Evolutionary conservation across 1,140 invertebrate species (phyloP), one percentile per base, ranked within the genome.

Genomic region (Leptopilina clavipes): DNA sequence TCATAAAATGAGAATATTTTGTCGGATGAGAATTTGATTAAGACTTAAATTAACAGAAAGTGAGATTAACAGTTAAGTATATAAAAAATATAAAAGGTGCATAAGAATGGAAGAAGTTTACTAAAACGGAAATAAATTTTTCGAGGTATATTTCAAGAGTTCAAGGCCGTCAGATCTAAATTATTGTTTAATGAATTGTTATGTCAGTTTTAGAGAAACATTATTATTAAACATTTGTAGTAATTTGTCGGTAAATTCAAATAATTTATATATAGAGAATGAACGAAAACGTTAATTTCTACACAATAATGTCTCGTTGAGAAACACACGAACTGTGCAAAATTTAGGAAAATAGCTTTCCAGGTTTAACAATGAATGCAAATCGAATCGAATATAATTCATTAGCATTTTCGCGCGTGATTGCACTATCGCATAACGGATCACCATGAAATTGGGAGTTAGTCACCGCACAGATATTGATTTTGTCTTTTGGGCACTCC

Each of bases 401-500:
- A 76, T 65, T 75, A 79, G 71, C 76, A 76, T 80, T 79, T 77
- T 77, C 75, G 81, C 79, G 77, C 76, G 71, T 71, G 78, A 83
- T 77, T 80, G 77, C 40, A 76, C 76, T 83, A 78, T 76, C 79
- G 79, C 75, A 70, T 81, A 76, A 83, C 76, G 72, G 77, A 81
- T 83, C 76, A 76, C 76, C 79, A 74, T 79, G 79, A 81, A 83
- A 83, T 83, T 82, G 76, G 82, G 83, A 71, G 77, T 78, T 79
- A 81, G 79, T 81, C 75, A 79, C 77, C 78, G 80, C 78, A 75
- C 71, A 78, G 78, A 80, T 84, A 83, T 84, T 83, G 82, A 84
- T 84, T 84, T 84, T 83, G 83, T 84, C 83, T 83, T 83, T 80
- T 80, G 80, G 80, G 79, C 80, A 77, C 76, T 84, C 72, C 76